Base-by-base conservation (phyloP, 2,797 vertebrate genomes). In the Peromyscus melanophrys region DNA sequence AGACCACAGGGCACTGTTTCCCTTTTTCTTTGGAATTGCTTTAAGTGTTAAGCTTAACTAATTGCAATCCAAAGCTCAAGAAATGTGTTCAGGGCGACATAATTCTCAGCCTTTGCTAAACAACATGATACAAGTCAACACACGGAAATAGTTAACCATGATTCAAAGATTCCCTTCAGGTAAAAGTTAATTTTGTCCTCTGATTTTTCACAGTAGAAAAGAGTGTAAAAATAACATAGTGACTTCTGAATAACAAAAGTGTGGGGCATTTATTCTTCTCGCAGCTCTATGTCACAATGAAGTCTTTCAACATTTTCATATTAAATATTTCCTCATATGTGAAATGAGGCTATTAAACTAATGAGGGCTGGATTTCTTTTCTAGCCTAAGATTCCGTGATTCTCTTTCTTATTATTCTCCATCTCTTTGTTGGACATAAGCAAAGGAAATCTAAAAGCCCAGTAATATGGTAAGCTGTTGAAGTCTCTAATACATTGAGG, bases 331-430 rank as follows among this genome's bases (percentile, higher is more conserved):
- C 23, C 23, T 92, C 78, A 65, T 91, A 80, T 57, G 69, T 65
- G 37, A 96, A 95, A 86, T 57, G 61, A 82, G 21, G 0, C 78
- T 92, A 89, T 95, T 95, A 97, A 75, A 92, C 93, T 69, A 95
- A 96, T 86, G 13, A 85, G 89, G 21, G 4, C 49, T 75, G 23
- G 63, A 40, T 25, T 94, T 78, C 27, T 85, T 96, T 93, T 17
- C 81, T 95, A n/a, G 9, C 0, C 49, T 88, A 81, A 91, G 83
- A 78, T 71, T 94, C 1, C 84, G 29, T 55, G 75, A 63, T 84
- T 84, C 1, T 59, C 21, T 76, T 91, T 83, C 86, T 89, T 86
- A 63, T 89, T 89, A 2, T 90, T 92, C 2, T 84, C 43, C 14
- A 29, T 91, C 6, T 88, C 43, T 88, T 89, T 94, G 34, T 92